Evolutionary conservation across 23 tunicate genomes (phyloP).

Genomic region (Ascidia mentula): DNA sequence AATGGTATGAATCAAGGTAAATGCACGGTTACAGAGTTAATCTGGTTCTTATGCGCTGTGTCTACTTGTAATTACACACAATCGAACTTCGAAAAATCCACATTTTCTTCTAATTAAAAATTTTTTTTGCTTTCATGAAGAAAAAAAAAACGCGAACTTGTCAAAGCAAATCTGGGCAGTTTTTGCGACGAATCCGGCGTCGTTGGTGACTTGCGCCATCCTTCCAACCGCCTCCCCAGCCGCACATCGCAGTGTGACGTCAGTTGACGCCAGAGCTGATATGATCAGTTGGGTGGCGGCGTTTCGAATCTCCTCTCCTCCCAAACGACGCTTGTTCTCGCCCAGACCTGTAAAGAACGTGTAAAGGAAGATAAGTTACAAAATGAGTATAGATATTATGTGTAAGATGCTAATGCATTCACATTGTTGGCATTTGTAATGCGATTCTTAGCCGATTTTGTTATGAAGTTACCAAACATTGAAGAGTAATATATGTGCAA

Average conservation of each 20-base stretch:
- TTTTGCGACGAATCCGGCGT: conserved; percentile 62
- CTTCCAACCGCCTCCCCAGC: conserved; percentile 95
- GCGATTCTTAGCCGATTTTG: too few species aligned
- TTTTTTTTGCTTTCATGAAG: too few species aligned
- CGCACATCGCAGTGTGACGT: conserved; percentile 78
- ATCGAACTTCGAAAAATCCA: conserved; percentile 1
- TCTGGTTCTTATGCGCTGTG: too few species aligned
- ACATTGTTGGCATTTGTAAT: too few species aligned
- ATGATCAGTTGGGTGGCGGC: conserved; percentile 68
- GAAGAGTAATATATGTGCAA: too few species aligned
- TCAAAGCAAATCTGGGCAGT: conserved; percentile 87
- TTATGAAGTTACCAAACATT: too few species aligned
- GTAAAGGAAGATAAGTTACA: too few species aligned
- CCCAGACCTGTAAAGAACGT: conserved; percentile 62
- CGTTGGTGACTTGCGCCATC: conserved; percentile 93
- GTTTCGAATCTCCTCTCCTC: conserved; percentile 54
- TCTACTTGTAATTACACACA: not conserved
- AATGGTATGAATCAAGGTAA: too few species aligned
- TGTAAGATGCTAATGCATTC: too few species aligned
- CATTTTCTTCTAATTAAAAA: not conserved
- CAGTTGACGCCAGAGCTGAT: conserved; percentile 69
- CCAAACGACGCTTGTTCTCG: conserved; percentile 72
- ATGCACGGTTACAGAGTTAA: too few species aligned
- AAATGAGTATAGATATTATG: too few species aligned
- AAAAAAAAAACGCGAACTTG: conserved; percentile 63